Evolutionary conservation across 2,888 invertebrate genomes (phyloP), one percentile per base, ranked within the genome.

Genomic region (Myathropa florea): DNA sequence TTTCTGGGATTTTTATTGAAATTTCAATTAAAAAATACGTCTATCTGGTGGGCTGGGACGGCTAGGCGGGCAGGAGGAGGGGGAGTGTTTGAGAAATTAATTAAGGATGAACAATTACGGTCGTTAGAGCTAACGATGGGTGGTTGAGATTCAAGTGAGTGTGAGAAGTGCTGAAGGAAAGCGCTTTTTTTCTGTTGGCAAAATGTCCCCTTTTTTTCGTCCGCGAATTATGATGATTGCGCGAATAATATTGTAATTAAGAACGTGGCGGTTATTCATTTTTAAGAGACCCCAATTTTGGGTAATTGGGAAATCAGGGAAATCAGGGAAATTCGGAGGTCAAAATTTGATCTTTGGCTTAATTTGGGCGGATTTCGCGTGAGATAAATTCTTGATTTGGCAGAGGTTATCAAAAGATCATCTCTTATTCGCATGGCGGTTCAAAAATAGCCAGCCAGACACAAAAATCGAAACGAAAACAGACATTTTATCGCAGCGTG

Each of bases 41-140:
- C 70, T 59, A 72, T 77, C 76, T 24, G 59, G 24, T 57, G 28
- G 61, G 30, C 57, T 67, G 57, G 28, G 39, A 14, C 46, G 71
- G 63, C 10, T 53, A 55, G 21, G 24, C 39, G 14, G 10, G 18
- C 18, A 12, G 12, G 3, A 4, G 57, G 57, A 24, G 24, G 0
- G 1, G 72, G 72, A 53, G 64, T 68, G 63, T 67, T 77, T 85
- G 63, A 28, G 72, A 72, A 81, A 85, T 85, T 85, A 85, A 85
- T 85, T 85, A 81, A 85, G 85, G 72, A 72, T 81, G 81, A 85
- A 85, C 85, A 85, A 85, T 81, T 85, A 81, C 67, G 84, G 72
- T 77, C 81, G 72, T 81, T 64, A 68, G 39, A 39, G 68, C 60
- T 30, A 28, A 26, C 59, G 63, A 73, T 67, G 78, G 61, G 39